Conservation (phyloP, 2,888 invertebrate genomes). For the Antitype chi region DNA sequence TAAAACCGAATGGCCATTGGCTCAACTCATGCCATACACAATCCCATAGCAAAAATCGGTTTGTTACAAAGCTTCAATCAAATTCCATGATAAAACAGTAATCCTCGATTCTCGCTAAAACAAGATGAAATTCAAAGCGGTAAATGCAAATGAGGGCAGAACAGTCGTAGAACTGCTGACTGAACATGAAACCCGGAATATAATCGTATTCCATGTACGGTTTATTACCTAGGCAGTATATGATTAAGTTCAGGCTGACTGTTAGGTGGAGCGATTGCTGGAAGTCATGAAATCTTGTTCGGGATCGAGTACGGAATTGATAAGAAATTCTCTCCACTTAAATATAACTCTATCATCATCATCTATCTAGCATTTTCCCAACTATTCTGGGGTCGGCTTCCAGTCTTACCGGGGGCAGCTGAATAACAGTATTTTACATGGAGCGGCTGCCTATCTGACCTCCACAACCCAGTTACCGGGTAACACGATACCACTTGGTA, state of each 20-base stretch:
- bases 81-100: conserved; percentile 35
- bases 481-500: too few relatives aligned
- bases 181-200: conserved; percentile 33
- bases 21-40: background rate
- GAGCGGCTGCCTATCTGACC: too few relatives aligned
- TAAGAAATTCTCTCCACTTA: background rate
- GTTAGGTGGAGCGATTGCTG: background rate
- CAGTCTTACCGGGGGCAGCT: too few relatives aligned
- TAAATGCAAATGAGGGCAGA: conserved; percentile 49
- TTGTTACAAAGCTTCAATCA: conserved; percentile 24
- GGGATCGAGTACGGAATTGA: background rate
- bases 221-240: conserved; percentile 32
- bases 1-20: conserved; percentile 19
- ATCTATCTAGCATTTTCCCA: too few relatives aligned
- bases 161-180: conserved; percentile 12
- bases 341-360: background rate
- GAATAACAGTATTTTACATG: too few relatives aligned
- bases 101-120: conserved; percentile 28
- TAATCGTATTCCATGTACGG: conserved; percentile 19
- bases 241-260: conserved; percentile 23
- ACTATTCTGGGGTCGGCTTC: too few relatives aligned
- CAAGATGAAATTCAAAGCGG: conserved; percentile 45
- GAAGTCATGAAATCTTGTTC: background rate
- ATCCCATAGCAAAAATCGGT: conserved; percentile 2
- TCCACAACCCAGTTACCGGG: too few relatives aligned